Evolutionary conservation across 2,888 invertebrate genomes (phyloP), one percentile per base, ranked within the genome.

Genomic region (Ecliptopera silaceata): DNA sequence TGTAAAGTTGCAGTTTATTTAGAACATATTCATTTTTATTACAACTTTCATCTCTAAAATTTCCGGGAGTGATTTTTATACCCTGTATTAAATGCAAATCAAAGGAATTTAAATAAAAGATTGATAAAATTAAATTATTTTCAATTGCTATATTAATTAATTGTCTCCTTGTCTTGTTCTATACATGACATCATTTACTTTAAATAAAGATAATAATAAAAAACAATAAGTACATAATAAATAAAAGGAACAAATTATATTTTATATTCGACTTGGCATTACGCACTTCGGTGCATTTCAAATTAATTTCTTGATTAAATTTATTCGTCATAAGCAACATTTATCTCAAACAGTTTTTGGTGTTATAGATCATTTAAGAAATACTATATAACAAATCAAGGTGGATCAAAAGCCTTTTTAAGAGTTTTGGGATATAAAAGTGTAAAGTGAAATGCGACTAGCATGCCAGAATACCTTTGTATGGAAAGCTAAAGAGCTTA

Each of bases 291-390:
- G 36, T 15, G 36, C 36, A 8, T 15, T 18, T 26, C 6, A 4
- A 20, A 4, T 12, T 13, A 41, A 50, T 43, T 58, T 46, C 20
- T 38, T 50, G 41, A 49, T 48, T 32, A 34, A n/a, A 52, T 44
- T 34, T 18, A 43, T 47, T 47, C 58, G 57, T 63, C 66, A 70
- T 65, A 65, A 69, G 65, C 67, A 69, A 68, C 20, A 18, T 10
- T 11, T 55, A 26, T 31, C 20, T 15, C 26, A 31, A 65, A 68
- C 68, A 70, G 69, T 64, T 60, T 70, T 72, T 68, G 74, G 74
- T 63, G 70, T 71, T 69, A 61, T 64, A 56, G 58, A 63, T 63
- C 65, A 61, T 58, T 68, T 68, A 66, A 34, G 34, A 26, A 11
- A 15, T 26, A 47, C 29, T 47, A n/a, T 56, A 43, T 15, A 45